A percentile compares a stretch with the other conserved stretches of the same genome.
Evolutionary conservation across 2,888 invertebrate genomes (phyloP).

Genomic region (Thecophora atra): DNA sequence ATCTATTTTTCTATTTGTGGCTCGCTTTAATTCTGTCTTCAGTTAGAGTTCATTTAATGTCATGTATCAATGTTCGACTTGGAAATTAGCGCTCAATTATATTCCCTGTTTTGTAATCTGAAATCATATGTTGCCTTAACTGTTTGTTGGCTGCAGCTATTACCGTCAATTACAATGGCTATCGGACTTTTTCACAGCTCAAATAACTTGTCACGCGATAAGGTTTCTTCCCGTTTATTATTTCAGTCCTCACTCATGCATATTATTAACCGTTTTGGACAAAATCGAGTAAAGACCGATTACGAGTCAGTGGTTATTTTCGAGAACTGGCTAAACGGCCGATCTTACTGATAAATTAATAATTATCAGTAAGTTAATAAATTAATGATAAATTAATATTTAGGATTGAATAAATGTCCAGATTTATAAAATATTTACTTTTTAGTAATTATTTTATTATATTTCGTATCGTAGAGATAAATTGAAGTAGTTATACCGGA

Average conservation of each 20-base stretch:
- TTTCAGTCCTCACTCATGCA: neutral
- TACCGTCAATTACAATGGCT: constrained; percentile 58
- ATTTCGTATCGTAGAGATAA: too few relatives aligned
- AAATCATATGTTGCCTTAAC: constrained; percentile 20
- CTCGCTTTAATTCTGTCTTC: neutral
- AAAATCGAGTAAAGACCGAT: too few relatives aligned
- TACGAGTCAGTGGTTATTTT: too few relatives aligned
- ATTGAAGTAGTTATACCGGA: too few relatives aligned
- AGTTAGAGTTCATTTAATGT: constrained; percentile 8
- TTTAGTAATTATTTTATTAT: too few relatives aligned
- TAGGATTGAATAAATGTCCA: too few relatives aligned
- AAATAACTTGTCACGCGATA: constrained; percentile 50
- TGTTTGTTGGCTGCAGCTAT: constrained; percentile 46
- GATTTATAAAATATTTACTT: too few relatives aligned
- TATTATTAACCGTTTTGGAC: neutral
- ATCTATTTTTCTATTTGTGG: neutral
- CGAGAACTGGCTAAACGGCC: too few relatives aligned
- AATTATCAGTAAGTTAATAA: too few relatives aligned
- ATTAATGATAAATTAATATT: too few relatives aligned
- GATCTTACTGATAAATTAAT: too few relatives aligned
- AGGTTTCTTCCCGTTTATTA: neutral
- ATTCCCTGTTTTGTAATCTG: constrained; percentile 23
- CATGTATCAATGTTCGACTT: constrained; percentile 9
- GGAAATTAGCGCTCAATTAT: constrained; percentile 44
- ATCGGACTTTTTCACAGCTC: constrained; percentile 50